Percentiles rank a stretch among this genome's conserved stretches.
These are phyloP conservation scores for Chaunax sp. DNA, from an alignment of 2,797 vertebrate species.

Conservation along the genomic window DNA sequence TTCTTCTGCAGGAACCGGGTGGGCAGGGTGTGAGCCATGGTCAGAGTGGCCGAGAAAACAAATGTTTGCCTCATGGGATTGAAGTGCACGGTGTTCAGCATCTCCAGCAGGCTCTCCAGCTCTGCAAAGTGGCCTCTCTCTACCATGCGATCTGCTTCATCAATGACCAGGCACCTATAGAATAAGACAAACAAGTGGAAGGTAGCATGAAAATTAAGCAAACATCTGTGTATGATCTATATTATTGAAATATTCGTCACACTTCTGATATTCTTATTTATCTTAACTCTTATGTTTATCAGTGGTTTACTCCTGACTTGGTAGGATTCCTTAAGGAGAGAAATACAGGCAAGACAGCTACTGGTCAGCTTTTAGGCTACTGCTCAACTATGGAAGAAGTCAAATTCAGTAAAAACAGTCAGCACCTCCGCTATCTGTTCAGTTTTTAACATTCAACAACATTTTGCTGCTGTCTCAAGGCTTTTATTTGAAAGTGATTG, in stretches of 20 bases:
- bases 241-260: too few relatives aligned
- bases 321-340: too few relatives aligned
- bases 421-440: background rate
- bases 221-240: too few relatives aligned
- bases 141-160: slow-evolving; percentile 98
- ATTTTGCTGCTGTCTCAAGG: background rate
- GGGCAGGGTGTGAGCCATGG: slow-evolving; percentile 89
- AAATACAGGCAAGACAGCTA: too few relatives aligned
- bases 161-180: slow-evolving; percentile 94
- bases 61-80: slow-evolving; percentile 93
- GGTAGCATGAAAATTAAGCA: too few relatives aligned
- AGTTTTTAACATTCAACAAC: background rate
- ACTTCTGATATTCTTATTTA: too few relatives aligned
- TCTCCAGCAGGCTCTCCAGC: slow-evolving; percentile 92
- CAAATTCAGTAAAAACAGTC: background rate
- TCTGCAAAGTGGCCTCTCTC: slow-evolving; percentile 96
- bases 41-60: slow-evolving; percentile 97
- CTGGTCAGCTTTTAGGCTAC: background rate
- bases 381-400: too few relatives aligned
- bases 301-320: background rate
- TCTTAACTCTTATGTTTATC: too few relatives aligned
- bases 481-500: background rate
- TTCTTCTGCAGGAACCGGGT: slow-evolving; percentile 90
- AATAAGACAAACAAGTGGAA: background rate
- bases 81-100: slow-evolving; percentile 90